phyloP scores from a whole-genome alignment of 2,113 vertebrate species.

The Sialia sialis region DNA sequence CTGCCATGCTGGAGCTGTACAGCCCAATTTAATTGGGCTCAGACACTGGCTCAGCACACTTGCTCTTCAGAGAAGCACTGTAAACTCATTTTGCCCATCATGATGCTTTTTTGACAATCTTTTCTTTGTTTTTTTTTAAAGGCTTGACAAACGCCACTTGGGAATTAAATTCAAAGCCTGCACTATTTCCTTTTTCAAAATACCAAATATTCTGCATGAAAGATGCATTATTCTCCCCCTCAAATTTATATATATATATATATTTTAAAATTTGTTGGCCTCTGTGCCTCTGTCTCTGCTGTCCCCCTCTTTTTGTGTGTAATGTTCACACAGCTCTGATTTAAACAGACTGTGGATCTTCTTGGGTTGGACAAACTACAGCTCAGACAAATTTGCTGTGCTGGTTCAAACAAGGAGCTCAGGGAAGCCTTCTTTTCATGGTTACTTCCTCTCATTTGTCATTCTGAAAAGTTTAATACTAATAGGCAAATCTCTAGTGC shows the following conservation, averaged over 20 bases:
- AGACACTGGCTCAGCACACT: slow-evolving; percentile 16
- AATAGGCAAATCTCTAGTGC: slow-evolving; percentile 71
- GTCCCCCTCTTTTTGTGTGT: neutral
- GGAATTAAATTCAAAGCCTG: slow-evolving; percentile 39
- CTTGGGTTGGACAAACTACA: neutral
- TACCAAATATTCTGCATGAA: neutral
- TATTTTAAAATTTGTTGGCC: neutral
- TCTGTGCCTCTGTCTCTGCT: neutral
- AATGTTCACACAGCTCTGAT: neutral
- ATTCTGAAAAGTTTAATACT: slow-evolving; percentile 66
- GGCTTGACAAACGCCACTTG: neutral
- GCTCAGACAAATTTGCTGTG: slow-evolving; percentile 8
- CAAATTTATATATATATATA: neutral
- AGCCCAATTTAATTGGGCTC: slow-evolving; percentile 67
- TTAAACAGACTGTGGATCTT: slow-evolving; percentile 6
- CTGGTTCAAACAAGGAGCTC: slow-evolving; percentile 11
- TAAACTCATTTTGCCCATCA: slow-evolving; percentile 67
- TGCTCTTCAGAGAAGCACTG: slow-evolving; percentile 50
- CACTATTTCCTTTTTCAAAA: neutral
- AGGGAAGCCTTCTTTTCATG: slow-evolving; percentile 65
- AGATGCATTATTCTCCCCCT: neutral
- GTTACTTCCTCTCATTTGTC: slow-evolving; percentile 74
- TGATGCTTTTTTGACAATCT: neutral
- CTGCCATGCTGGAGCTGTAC: neutral
- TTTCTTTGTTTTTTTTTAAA: neutral